These are phyloP conservation scores for Mesorhabditis spiculigera DNA, from an alignment of 2,888 invertebrate species.

Conservation along the genomic window DNA sequence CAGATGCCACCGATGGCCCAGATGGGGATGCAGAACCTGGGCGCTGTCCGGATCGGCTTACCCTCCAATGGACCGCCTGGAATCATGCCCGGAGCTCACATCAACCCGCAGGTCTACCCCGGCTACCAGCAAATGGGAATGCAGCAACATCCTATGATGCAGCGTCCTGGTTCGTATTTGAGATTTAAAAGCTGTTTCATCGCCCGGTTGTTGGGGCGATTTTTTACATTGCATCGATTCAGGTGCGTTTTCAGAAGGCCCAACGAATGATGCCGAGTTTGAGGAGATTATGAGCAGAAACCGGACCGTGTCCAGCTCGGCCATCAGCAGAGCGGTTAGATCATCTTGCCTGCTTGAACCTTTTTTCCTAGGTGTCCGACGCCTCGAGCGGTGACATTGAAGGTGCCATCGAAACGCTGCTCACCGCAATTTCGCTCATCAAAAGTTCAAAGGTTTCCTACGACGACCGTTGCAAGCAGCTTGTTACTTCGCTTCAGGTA, in stretches of 20 bases:
- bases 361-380: constrained; percentile 15
- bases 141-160: too few relatives aligned
- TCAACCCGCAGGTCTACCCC: constrained; percentile 46
- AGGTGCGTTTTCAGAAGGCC: too few relatives aligned
- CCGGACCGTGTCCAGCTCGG: constrained; percentile 81
- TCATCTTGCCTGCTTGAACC: constrained; percentile 60
- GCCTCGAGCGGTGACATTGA: constrained; percentile 75
- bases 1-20: not conserved
- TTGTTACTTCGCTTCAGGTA: constrained; percentile 88
- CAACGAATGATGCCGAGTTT: constrained; percentile 79
- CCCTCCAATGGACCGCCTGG: constrained; percentile 8
- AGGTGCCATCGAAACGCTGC: constrained; percentile 94
- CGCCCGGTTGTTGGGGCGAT: too few relatives aligned
- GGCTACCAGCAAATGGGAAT: constrained; percentile 11
- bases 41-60: not conserved
- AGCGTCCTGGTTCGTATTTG: too few relatives aligned
- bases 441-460: constrained; percentile 93
- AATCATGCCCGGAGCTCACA: constrained; percentile 41
- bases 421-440: constrained; percentile 95
- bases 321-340: constrained; percentile 91
- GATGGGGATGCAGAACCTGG: too few relatives aligned
- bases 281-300: constrained; percentile 97
- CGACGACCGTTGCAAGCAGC: constrained; percentile 94
- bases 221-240: too few relatives aligned
- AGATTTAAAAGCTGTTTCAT: too few relatives aligned